Evolutionary conservation across 2,797 vertebrate species (phyloP), one percentile per base, ranked within the genome.

Genomic region (Ctenochaetus hawaiiensis): DNA sequence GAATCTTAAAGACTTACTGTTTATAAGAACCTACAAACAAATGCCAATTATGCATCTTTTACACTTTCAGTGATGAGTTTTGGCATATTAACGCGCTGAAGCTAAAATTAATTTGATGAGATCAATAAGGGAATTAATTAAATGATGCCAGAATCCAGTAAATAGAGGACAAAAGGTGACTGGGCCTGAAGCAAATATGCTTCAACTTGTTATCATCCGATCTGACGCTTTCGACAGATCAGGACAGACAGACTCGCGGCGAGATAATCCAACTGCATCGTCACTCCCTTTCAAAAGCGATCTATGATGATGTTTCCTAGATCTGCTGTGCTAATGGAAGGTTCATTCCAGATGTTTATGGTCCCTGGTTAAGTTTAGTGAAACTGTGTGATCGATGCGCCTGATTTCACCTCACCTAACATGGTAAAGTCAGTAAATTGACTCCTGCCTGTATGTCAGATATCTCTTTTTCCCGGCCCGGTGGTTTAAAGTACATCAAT

Each of bases 51-150:
- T 65, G 58, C n/a, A 59, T 56, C 30, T 30, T 12, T 23, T 49
- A 63, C 20, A 18, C 13, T 57, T 81, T 70, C 45, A 45, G 72
- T 75, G n/a, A 67, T 30, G 56, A 16, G 20, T 68, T 13, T 66
- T 22, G 12, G 65, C 63, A 53, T 58, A 41, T 61, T 20, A 69
- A 1, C n/a, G 14, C 8, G 30, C 11, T 65, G 22, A 30, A 30
- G 26, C 26, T 56, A 14, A 26, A 59, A 39, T 23, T 26, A 43
- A 82, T 67, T 51, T 63, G 45, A 79, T 48, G 3, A 65, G 30
- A 6, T 41, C 54, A 5, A 59, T 43, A n/a, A 67, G 58, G 23
- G 48, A 49, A 54, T 45, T 0, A 52, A 67, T 61, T 52, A 1
- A 49, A 67, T 52, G 30, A 16, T 1, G 47, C 37, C n/a, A 43